phyloP scores from a whole-genome alignment of 2,113 vertebrate genomes.

The Podocnemis expansa region DNA sequence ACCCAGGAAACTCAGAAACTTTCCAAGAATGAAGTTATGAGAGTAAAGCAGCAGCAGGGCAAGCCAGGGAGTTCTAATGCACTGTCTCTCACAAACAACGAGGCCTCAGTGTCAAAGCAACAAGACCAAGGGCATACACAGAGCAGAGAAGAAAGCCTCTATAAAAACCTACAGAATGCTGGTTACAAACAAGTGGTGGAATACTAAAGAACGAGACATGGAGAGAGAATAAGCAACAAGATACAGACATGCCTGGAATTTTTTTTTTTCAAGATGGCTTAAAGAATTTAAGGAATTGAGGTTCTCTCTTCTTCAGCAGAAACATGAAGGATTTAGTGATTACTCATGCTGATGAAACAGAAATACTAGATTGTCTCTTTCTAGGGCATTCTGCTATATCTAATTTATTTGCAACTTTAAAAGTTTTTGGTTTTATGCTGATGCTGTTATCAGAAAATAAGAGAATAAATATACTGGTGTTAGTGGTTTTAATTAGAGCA shows the following conservation, averaged over 20 bases:
- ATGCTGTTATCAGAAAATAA: background rate
- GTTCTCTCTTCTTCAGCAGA: conserved; percentile 40
- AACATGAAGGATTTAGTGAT: conserved; percentile 63
- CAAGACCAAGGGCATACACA: conserved; percentile 68
- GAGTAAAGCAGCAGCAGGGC: conserved; percentile 49
- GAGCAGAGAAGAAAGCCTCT: conserved; percentile 17
- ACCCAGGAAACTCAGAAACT: conserved; percentile 82
- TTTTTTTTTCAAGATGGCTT: conserved; percentile 46
- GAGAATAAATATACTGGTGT: background rate
- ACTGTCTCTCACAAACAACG: conserved; percentile 74
- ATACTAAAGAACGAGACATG: conserved; percentile 35
- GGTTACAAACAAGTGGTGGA: conserved; percentile 66
- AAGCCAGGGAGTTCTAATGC: conserved; percentile 56
- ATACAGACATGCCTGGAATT: conserved; percentile 15
- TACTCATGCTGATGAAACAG: conserved; percentile 35
- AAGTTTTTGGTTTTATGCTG: conserved; percentile 42
- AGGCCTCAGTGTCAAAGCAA: conserved; percentile 76
- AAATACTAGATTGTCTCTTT: conserved; percentile 58
- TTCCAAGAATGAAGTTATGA: conserved; percentile 80
- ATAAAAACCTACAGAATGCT: conserved; percentile 37
- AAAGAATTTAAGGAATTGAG: conserved; percentile 64
- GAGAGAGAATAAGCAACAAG: conserved; percentile 27
- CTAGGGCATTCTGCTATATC: conserved; percentile 15
- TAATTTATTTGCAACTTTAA: conserved; percentile 54
- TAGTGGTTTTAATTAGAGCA: background rate